Conservation (phyloP, 1,140 invertebrate species). For the Metopolophium dirhodum region DNA sequence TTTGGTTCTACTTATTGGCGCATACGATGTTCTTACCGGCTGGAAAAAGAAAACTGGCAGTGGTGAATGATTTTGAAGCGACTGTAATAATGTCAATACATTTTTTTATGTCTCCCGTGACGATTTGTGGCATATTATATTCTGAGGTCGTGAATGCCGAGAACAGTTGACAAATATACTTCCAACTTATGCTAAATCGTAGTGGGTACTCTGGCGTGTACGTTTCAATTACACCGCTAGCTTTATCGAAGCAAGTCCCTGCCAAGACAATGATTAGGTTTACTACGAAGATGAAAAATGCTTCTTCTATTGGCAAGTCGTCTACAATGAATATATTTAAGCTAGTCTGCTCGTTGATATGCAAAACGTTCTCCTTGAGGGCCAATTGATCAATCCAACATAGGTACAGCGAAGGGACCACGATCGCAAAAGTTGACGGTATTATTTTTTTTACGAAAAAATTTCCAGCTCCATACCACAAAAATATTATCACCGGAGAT, state of each 20-base stretch:
- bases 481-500: neutral
- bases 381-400: neutral
- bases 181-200: neutral
- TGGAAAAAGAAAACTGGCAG: constrained; percentile 6
- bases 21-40: neutral
- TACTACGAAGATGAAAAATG: neutral
- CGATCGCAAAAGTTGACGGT: neutral
- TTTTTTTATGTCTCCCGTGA: constrained; percentile 1
- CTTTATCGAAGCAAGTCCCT: neutral
- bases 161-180: neutral
- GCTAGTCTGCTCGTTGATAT: constrained; percentile 26
- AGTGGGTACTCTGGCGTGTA: neutral
- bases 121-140: neutral
- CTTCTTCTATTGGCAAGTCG: constrained; percentile 13
- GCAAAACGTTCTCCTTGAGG: constrained; percentile 11
- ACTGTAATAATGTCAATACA: neutral
- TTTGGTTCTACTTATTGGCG: neutral
- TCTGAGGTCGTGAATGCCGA: neutral
- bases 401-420: neutral
- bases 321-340: neutral
- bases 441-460: constrained; percentile 9
- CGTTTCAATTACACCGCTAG: constrained; percentile 18
- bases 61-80: neutral
- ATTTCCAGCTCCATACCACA: constrained; percentile 35
- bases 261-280: neutral